Conservation (phyloP, 2,797 vertebrate genomes). For the Characodon lateralis region DNA sequence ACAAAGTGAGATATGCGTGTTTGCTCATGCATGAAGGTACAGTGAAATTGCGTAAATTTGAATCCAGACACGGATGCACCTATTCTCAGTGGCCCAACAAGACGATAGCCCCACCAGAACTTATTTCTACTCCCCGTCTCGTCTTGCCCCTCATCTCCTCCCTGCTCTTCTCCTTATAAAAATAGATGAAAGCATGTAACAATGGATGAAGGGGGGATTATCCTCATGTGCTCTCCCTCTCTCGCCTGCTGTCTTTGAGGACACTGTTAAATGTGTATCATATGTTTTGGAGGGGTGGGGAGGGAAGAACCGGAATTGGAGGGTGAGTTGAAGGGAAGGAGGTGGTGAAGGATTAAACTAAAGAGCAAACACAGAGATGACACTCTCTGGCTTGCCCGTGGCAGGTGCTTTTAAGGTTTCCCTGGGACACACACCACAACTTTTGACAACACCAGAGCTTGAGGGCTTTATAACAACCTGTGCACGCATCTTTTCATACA, state of each 20-base stretch:
- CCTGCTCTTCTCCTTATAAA: conserved; percentile 60
- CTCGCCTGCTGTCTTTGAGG: conserved; percentile 55
- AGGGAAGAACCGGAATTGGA: not conserved
- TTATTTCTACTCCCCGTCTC: conserved; percentile 52
- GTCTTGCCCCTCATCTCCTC: conserved; percentile 10
- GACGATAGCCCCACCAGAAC: conserved; percentile 48
- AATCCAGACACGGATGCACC: conserved; percentile 42
- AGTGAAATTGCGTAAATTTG: conserved; percentile 2
- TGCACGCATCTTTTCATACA: not conserved
- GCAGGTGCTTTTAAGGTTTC: conserved; percentile 29
- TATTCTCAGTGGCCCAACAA: conserved; percentile 51
- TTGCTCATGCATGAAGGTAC: not conserved
- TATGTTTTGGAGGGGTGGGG: conserved; percentile 23
- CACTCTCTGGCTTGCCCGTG: not conserved
- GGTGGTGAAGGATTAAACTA: conserved; percentile 31
- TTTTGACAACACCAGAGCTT: conserved; percentile 43
- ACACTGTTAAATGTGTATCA: conserved; percentile 64
- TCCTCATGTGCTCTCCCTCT: conserved; percentile 38
- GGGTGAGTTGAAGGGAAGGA: not conserved
- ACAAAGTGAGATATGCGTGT: not conserved
- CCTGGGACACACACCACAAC: conserved; percentile 14
- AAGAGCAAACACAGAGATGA: conserved; percentile 43
- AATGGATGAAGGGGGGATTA: conserved; percentile 66
- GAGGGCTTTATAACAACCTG: conserved; percentile 34
- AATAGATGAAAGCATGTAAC: conserved; percentile 76